These are phyloP conservation scores for Chionomys nivalis DNA, from an alignment of 2,113 vertebrate species.

Conservation along the genomic window DNA sequence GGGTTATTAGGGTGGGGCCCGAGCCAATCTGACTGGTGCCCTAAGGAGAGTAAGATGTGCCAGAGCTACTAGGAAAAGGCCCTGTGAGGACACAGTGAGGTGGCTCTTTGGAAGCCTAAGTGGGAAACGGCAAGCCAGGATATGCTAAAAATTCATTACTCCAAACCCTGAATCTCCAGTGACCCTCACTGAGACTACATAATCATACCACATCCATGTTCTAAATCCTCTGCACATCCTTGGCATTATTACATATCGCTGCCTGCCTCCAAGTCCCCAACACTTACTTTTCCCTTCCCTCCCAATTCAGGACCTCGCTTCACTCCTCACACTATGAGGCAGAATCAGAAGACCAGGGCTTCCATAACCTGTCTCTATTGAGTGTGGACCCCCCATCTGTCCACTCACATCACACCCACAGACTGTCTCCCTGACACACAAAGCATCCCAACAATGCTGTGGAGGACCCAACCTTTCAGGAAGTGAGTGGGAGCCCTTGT, in stretches of 20 bases:
- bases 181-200: not conserved
- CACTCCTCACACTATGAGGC: not conserved
- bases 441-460: not conserved
- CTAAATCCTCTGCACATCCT: not conserved
- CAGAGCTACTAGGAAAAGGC: not conserved
- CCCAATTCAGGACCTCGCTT: not conserved
- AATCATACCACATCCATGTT: not conserved
- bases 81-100: not conserved
- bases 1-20: not conserved
- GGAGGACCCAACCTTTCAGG: not conserved
- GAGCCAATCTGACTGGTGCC: not conserved
- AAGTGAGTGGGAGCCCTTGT: not conserved
- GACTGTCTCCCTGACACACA: not conserved
- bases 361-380: not conserved
- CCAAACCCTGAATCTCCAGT: not conserved
- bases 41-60: not conserved
- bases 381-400: no score
- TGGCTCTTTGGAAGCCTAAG: not conserved
- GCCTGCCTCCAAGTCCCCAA: not conserved
- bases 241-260: not conserved
- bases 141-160: not conserved
- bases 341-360: not conserved
- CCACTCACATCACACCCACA: no score
- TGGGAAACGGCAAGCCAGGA: not conserved
- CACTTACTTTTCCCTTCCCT: not conserved